Conservation (phyloP, 2,888 invertebrate species). For the Latrodectus elegans region DNA sequence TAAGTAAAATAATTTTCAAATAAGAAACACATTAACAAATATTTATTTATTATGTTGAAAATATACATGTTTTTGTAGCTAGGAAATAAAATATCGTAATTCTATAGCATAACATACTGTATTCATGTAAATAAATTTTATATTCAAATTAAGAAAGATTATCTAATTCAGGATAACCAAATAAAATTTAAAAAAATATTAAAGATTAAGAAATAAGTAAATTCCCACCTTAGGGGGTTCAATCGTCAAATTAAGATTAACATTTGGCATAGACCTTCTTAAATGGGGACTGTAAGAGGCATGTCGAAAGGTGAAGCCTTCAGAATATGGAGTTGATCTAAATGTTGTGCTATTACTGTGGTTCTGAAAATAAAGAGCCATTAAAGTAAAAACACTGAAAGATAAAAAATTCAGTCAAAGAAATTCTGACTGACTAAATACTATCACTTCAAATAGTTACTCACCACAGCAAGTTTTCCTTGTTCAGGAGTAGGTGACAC, state of each 20-base stretch:
- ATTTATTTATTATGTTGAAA: no score
- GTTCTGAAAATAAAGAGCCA: slow-evolving; percentile 57
- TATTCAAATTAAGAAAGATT: no score
- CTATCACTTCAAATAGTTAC: neutral
- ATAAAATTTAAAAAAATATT: no score
- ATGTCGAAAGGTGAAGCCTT: slow-evolving; percentile 77
- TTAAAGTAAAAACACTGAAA: neutral
- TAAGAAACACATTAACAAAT: no score
- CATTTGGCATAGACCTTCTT: slow-evolving; percentile 95
- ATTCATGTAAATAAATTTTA: no score
- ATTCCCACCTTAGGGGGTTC: slow-evolving; percentile 86
- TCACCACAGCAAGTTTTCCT: slow-evolving; percentile 57
- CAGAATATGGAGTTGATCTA: slow-evolving; percentile 83
- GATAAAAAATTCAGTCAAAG: neutral
- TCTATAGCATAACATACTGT: no score
- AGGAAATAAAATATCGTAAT: no score
- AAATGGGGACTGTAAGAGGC: slow-evolving; percentile 82
- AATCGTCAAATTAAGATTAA: slow-evolving; percentile 80
- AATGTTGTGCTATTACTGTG: slow-evolving; percentile 70
- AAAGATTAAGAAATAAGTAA: no score
- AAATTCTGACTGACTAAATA: slow-evolving; percentile 1
- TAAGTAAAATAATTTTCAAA: no score
- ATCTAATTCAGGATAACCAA: no score
- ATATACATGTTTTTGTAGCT: no score
- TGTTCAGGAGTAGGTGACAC: slow-evolving; percentile 68